Evolutionary conservation across 2,113 vertebrate genomes (phyloP), one percentile per base, ranked within the genome.

Genomic region (Amblyopsis rosae): DNA sequence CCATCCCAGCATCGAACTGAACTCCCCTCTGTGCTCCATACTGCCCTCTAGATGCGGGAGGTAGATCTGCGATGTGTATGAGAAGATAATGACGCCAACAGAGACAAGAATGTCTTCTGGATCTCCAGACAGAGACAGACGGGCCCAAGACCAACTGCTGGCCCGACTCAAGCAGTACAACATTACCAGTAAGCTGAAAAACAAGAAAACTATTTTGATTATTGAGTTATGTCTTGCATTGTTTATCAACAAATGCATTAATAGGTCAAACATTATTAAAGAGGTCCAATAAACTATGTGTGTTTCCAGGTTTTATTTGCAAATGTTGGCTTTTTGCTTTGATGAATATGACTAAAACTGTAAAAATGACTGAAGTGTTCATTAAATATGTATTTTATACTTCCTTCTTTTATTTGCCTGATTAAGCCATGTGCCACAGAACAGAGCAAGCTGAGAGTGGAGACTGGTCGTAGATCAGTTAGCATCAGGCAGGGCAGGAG

Each of bases 31-130:
- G 54, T 93, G 88, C 72, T 86, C 86, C 95, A 94, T 93, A 60
- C 85, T 92, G 53, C 89, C 93, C 91, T 95, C 92, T 56, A 94
- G 82, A 1, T 92, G 85, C 47, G 92, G 91, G 78, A 95, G 92
- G 88, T 94, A 95, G 83, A 95, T 92, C 87, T 94, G 92, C 0
- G 93, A 96, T 49, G 94, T 96, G 65, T 96, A 96, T 76, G 94
- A 94, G 87, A 95, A 96, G 86, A 95, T 94, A 19, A 94, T 94
- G 68, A 94, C 91, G 0, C 93, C 93, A 54, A 91, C 88, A 0
- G 94, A 92, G 64, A 94, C 84, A 1, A 94, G 83, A 71, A 95
- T 93, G 53, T 92, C 86, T 64, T 95, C 90, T 59, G 94, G 93
- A 48, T 94, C 89, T 66, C 88, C 73, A 0, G 83, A 87, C 51